phyloP scores from a whole-genome alignment of 2,797 vertebrate species.

The Parambassis ranga region DNA sequence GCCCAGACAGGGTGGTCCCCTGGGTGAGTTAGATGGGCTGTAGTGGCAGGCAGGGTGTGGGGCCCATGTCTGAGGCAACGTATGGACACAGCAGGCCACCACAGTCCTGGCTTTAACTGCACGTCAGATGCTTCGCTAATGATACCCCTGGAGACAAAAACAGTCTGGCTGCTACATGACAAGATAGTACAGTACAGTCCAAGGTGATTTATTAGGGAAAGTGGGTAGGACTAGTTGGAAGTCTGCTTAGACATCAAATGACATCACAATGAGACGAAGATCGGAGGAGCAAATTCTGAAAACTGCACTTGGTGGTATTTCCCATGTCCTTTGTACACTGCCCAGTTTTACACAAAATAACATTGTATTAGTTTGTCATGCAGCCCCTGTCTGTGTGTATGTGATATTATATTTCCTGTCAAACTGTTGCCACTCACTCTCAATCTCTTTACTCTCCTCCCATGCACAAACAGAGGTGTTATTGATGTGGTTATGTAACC shows the following conservation, averaged over 20 bases:
- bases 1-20: constrained; percentile 51
- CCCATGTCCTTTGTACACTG: neutral
- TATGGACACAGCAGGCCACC: constrained; percentile 45
- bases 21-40: constrained; percentile 35
- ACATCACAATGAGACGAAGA: constrained; percentile 7
- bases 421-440: constrained; percentile 30
- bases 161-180: constrained; percentile 56
- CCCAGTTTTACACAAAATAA: neutral
- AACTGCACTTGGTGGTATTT: neutral
- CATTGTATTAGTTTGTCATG: no score
- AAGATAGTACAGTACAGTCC: constrained; percentile 32
- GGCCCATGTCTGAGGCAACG: constrained; percentile 35
- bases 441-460: constrained; percentile 36
- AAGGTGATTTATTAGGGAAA: constrained; percentile 4
- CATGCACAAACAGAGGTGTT: constrained; percentile 48
- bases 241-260: constrained; percentile 8
- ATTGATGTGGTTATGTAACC: constrained; percentile 66
- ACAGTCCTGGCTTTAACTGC: constrained; percentile 54
- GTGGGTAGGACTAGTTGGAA: constrained; percentile 5
- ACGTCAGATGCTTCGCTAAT: constrained; percentile 66
- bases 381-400: no score
- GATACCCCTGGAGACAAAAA: constrained; percentile 64
- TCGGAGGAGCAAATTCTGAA: neutral
- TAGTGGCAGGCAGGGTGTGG: constrained; percentile 42
- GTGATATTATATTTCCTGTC: constrained; percentile 36